Conservation (phyloP, 2,797 vertebrate genomes). For the Crenichthys baileyi region DNA sequence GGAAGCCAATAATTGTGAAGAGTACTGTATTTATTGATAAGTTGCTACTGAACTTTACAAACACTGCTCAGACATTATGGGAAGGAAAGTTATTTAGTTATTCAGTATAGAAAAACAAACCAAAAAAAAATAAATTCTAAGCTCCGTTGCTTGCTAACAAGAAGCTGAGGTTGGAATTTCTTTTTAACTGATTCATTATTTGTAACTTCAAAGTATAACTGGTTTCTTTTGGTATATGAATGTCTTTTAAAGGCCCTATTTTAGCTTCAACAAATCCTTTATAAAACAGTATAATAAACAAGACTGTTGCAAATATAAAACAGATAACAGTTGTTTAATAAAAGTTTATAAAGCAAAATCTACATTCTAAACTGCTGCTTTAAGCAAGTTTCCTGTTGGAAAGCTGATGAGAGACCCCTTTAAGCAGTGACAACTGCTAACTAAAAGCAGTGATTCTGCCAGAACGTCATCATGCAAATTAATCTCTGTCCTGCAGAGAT, state of each 20-base stretch:
- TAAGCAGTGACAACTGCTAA: constrained; percentile 7
- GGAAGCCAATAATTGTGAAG: background rate
- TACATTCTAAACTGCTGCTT: background rate
- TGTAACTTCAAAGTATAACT: background rate
- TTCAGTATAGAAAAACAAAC: background rate
- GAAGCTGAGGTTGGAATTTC: background rate
- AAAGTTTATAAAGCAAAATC: background rate
- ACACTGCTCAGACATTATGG: too few species aligned
- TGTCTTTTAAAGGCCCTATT: background rate
- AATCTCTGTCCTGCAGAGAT: constrained; percentile 35
- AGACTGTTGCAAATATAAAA: background rate
- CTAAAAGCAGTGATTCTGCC: background rate
- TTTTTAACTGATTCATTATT: background rate
- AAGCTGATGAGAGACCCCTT: constrained; percentile 20
- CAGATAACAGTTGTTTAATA: background rate
- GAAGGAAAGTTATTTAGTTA: background rate
- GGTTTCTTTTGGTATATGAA: background rate
- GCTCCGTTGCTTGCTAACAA: background rate
- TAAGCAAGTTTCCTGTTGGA: background rate
- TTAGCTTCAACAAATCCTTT: background rate
- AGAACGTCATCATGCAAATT: constrained; percentile 44
- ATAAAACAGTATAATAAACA: background rate
- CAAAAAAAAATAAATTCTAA: too few species aligned
- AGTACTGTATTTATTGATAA: too few species aligned
- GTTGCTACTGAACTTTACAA: too few species aligned